Evolutionary conservation across 1,140 invertebrate genomes (phyloP), one percentile per base, ranked within the genome.

Genomic region (Papilio aristodemus): DNA sequence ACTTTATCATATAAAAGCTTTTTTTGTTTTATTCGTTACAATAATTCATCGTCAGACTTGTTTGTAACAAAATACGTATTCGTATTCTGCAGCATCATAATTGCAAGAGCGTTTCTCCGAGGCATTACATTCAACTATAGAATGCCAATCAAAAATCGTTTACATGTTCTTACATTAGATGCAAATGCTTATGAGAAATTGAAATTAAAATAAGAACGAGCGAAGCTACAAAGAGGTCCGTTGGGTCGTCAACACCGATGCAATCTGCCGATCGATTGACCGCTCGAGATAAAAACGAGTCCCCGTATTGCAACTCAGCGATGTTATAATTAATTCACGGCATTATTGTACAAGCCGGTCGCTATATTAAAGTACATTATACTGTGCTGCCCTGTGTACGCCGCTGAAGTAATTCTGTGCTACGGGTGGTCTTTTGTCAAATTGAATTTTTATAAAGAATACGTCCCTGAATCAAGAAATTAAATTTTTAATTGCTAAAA

Each of bases 291-390:
- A 79, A 75, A 79, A 80, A 79, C 79, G 70, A 78, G 78, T 78
- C 75, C 75, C 73, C 77, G 70, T 81, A 75, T 78, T 79, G 84
- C 83, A 85, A 79, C 72, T 80, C 76, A 73, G 72, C 78, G 71
- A 78, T 72, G 76, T 76, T 75, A 78, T 86, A 84, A 86, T 86
- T 85, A 82, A 86, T 88, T 86, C 80, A 81, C 74, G 74, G 73
- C 74, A 76, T 85, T 83, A 85, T 87, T 87, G 82, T 83, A 78
- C 83, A 87, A 86, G 83, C 79, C 82, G 80, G 77, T 85, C 78
- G 80, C 77, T 79, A 83, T 85, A 87, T 84, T 84, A 82, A 85
- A 86, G 81, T 70, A 77, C 80, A 82, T 80, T 84, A 81, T 74
- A 78, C 77, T 59, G 43, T 37, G n/a, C 36, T 73, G 60, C 77